These are phyloP conservation scores for Tonatia bakeri DNA, from an alignment of 2,113 vertebrate species.

Conservation along the genomic window DNA sequence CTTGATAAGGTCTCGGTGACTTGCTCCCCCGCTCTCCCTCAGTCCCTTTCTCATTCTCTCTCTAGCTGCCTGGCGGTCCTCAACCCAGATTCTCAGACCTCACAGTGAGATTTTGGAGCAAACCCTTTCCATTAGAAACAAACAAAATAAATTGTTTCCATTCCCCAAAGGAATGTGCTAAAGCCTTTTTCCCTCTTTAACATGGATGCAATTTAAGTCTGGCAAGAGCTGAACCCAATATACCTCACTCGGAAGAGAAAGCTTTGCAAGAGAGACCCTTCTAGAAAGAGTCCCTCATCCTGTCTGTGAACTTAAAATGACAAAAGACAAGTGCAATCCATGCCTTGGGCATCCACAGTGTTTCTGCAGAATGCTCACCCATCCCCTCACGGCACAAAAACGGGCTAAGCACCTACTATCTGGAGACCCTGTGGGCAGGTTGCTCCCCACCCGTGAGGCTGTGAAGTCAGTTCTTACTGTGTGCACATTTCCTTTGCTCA, in stretches of 20 bases:
- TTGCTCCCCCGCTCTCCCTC: not conserved
- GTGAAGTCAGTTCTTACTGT: not conserved
- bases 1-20: not conserved
- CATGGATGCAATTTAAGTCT: slow-evolving; percentile 71
- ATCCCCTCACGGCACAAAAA: not conserved
- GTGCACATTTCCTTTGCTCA: not conserved
- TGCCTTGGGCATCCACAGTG: not conserved
- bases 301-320: not conserved
- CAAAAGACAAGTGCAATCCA: not conserved
- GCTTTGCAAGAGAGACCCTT: not conserved
- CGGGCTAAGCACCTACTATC: not conserved
- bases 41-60: not conserved
- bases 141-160: slow-evolving; percentile 76
- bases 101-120: slow-evolving; percentile 61
- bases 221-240: slow-evolving; percentile 47
- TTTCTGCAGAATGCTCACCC: not conserved
- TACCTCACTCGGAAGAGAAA: slow-evolving; percentile 14
- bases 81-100: slow-evolving; percentile 58
- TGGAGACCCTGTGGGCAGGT: not conserved
- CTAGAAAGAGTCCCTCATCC: not conserved
- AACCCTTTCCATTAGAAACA: slow-evolving; percentile 65
- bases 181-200: slow-evolving; percentile 62
- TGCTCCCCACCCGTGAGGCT: not conserved
- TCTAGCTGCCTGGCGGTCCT: not conserved
- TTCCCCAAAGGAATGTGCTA: slow-evolving; percentile 71